phyloP scores from a whole-genome alignment of 2,888 invertebrate genomes.

The Acronicta alni region DNA sequence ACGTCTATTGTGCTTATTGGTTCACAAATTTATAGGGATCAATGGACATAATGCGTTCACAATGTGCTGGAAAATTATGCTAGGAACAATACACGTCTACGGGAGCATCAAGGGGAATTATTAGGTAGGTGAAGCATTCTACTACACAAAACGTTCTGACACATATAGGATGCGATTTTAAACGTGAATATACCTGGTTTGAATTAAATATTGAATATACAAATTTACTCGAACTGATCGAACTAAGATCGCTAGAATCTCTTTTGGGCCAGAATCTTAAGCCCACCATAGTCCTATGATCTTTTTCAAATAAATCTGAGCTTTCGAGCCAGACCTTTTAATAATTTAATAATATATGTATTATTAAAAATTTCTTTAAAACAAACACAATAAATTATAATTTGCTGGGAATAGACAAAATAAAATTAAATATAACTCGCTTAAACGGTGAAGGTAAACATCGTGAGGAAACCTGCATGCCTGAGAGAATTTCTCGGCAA shows the following conservation, averaged over 20 bases:
- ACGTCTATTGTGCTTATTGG: not conserved
- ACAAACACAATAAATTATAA: no score
- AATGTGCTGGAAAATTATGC: not conserved
- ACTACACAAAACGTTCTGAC: not conserved
- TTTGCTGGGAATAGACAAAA: no score
- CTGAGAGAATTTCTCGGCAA: no score
- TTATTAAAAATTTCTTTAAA: no score
- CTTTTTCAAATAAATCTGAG: not conserved
- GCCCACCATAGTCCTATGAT: not conserved
- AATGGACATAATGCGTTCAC: not conserved
- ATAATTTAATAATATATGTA: no score
- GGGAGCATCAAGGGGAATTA: not conserved
- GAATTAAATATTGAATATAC: not conserved
- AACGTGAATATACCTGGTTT: not conserved
- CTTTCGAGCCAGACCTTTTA: constrained; percentile 1
- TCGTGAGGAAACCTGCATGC: no score
- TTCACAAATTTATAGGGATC: not conserved
- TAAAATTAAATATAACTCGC: no score
- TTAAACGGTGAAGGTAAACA: no score
- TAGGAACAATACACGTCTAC: not conserved
- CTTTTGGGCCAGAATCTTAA: constrained; percentile 1
- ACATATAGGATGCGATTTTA: no score
- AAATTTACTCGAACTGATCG: not conserved
- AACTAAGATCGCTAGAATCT: not conserved
- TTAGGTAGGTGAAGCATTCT: not conserved